phyloP scores from a whole-genome alignment of 2,797 vertebrate species.

The Chiroxiphia lanceolata region DNA sequence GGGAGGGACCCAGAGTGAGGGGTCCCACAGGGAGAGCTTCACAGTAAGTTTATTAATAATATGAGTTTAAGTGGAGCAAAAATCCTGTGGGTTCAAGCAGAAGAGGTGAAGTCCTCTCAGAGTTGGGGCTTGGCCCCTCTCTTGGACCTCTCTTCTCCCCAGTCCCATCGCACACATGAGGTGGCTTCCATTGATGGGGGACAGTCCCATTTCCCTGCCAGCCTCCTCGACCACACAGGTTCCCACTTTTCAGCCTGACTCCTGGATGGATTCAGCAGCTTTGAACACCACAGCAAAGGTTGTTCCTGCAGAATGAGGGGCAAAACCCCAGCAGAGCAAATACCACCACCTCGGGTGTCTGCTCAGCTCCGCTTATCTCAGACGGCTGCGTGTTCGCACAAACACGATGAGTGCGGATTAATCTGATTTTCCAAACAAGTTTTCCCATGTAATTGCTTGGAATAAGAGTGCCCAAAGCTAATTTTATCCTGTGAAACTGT shows the following conservation, averaged over 20 bases:
- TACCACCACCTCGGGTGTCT: fast-evolving
- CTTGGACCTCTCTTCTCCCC: background rate
- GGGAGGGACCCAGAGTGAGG: background rate
- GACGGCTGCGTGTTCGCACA: background rate
- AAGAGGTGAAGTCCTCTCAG: background rate
- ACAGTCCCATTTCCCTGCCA: background rate
- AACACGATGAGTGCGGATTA: background rate
- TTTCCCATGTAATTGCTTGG: background rate
- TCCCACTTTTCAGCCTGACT: background rate
- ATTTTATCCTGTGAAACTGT: background rate
- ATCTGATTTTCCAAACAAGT: slow-evolving; percentile 2
- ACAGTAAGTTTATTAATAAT: background rate
- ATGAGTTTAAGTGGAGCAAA: background rate
- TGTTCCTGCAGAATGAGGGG: background rate
- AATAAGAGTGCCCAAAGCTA: slow-evolving; percentile 16
- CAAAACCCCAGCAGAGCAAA: background rate
- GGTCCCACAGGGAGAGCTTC: background rate
- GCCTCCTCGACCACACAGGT: fast-evolving
- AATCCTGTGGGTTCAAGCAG: background rate
- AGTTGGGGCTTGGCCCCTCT: background rate
- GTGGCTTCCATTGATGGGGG: background rate
- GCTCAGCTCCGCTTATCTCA: background rate
- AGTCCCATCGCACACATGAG: background rate
- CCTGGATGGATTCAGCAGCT: background rate
- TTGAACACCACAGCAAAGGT: background rate